Percentiles rank a stretch among this genome's conserved stretches.
Conservation (phyloP, 2,797 vertebrate species). For the Pantherophis alleghaniensis region DNA sequence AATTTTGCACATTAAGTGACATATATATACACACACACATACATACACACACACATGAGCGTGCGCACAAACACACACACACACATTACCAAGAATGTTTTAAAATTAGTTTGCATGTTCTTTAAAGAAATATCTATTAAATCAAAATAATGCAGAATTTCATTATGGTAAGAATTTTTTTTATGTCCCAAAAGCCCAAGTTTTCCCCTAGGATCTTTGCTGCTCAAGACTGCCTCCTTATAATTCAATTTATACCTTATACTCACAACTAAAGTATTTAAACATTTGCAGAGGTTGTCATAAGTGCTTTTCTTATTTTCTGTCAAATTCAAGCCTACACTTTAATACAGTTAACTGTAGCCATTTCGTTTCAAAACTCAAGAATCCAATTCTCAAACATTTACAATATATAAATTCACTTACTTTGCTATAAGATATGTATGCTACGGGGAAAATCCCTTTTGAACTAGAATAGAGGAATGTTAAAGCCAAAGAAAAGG, state of each 20-base stretch:
- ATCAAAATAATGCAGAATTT: constrained; percentile 77
- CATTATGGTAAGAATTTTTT: constrained; percentile 75
- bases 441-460: constrained; percentile 75
- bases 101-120: constrained; percentile 73
- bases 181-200: constrained; percentile 77
- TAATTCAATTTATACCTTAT: constrained; percentile 90
- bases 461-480: constrained; percentile 66
- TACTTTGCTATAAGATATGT: constrained; percentile 76
- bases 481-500: constrained; percentile 60
- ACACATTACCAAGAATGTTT: constrained; percentile 34
- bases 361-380: constrained; percentile 93
- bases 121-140: constrained; percentile 77
- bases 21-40: constrained; percentile 42
- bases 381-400: constrained; percentile 83
- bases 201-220: constrained; percentile 79
- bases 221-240: constrained; percentile 76
- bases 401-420: constrained; percentile 90
- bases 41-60: not conserved
- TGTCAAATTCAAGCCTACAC: constrained; percentile 82
- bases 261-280: constrained; percentile 87
- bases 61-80: not conserved
- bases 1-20: constrained; percentile 74
- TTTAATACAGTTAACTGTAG: constrained; percentile 95
- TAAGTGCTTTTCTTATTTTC: constrained; percentile 83
- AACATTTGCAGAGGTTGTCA: constrained; percentile 93